Evolutionary conservation across 2,797 vertebrate genomes (phyloP), one percentile per base, ranked within the genome.

Genomic region (Siniperca undulata): DNA sequence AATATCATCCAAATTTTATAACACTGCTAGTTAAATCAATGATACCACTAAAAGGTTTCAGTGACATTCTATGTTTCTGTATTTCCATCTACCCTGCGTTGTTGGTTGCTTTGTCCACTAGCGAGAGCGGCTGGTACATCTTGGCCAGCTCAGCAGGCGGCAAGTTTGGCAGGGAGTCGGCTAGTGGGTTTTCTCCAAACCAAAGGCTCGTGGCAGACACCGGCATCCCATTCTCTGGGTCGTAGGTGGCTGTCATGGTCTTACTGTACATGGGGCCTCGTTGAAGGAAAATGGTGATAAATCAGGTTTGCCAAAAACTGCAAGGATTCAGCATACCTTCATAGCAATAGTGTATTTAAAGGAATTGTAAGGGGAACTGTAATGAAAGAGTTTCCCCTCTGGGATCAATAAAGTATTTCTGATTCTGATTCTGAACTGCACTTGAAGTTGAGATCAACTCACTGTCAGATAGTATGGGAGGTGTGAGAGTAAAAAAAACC

Each of bases 161-260:
- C 9, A 96, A 87, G 46, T 90, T 97, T 55, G 95, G 95, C 42
- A 96, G 96, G 77, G 95, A 96, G 73, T 96, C 95, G 3, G 95
- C 94, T 2, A 97, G 78, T 58, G 96, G 97, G 77, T 97, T 97
- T 53, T 98, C 97, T 11, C 96, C 96, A 89, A 99, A 99, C 98
- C 98, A 99, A 0, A 97, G 93, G 52, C 97, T 94, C 0, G 98
- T 98, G 80, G 98, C 96, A 3, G 97, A 96, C 3, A 94, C 93
- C 0, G 97, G 98, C 4, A 96, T 97, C 56, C 99, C 98, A 0
- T 95, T 99, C 84, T 96, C 69, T 0, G 98, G 97, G 92, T 99
- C 97, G 6, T 98, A 99, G 44, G 87, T 93, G 4, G 98, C 97
- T 8, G 96, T 97, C 97, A 98, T 98, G 46, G 97, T 99, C 93